A percentile compares a stretch with the other conserved stretches of the same genome.
phyloP scores from a whole-genome alignment of 2,113 vertebrate species.

The Saccopteryx leptura region DNA sequence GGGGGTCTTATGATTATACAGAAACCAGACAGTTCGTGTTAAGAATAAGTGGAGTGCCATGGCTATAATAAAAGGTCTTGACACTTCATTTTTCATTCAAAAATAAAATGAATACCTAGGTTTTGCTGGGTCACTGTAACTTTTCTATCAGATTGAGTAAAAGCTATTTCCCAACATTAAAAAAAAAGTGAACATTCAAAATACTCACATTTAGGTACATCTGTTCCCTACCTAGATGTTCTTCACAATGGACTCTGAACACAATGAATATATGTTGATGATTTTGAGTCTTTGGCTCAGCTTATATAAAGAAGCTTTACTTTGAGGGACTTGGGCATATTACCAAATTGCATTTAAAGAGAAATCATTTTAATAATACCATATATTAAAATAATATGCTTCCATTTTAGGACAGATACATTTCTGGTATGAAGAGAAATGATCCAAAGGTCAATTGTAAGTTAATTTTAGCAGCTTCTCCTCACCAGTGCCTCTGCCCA shows the following conservation, averaged over 20 bases:
- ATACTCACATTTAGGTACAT: neutral
- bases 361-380: conserved; percentile 18
- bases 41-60: neutral
- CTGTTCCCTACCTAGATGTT: neutral
- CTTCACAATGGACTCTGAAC: neutral
- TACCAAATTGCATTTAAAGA: conserved; percentile 32
- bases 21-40: conserved; percentile 45
- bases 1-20: neutral
- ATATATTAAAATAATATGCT: neutral
- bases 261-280: neutral
- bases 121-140: conserved; percentile 27
- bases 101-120: conserved; percentile 42
- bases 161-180: conserved; percentile 24
- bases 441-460: neutral
- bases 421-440: neutral
- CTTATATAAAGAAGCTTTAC: neutral
- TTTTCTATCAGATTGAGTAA: conserved; percentile 48
- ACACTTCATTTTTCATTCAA: conserved; percentile 47
- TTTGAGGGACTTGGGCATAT: neutral
- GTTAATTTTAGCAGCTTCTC: neutral
- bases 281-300: neutral
- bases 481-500: neutral
- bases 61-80: conserved; percentile 17
- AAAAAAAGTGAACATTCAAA: conserved; percentile 28
- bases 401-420: neutral